Conservation (phyloP, 2,888 invertebrate genomes). For the Agrotis puta region DNA sequence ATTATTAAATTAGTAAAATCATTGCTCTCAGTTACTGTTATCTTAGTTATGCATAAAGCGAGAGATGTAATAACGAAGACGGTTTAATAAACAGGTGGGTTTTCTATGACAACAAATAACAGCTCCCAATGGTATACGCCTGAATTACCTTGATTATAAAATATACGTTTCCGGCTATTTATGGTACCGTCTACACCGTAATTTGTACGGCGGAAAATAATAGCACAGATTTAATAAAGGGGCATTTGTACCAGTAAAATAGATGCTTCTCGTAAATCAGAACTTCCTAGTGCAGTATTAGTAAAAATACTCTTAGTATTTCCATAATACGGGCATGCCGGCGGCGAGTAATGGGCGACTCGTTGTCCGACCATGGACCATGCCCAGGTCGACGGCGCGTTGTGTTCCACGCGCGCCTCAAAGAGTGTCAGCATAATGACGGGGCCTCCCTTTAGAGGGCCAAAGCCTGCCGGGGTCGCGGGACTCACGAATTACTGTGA, state of each 20-base stretch:
- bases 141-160: constrained; percentile 51
- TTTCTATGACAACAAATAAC: constrained; percentile 36
- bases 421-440: no score
- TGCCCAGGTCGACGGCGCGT: no score
- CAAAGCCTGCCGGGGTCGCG: no score
- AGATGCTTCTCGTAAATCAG: constrained; percentile 15
- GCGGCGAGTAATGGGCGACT: no score
- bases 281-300: constrained; percentile 17
- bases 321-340: no score
- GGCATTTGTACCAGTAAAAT: constrained; percentile 31
- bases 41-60: no score
- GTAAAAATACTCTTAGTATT: constrained; percentile 5
- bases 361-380: no score
- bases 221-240: constrained; percentile 45
- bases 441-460: no score
- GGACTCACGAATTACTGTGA: no score
- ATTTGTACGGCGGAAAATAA: constrained; percentile 39
- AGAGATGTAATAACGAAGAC: background rate
- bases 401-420: no score
- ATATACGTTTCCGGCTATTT: constrained; percentile 48
- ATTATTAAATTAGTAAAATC: background rate
- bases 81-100: constrained; percentile 5
- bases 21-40: background rate
- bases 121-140: constrained; percentile 31
- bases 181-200: constrained; percentile 27